Evolutionary conservation across 1,140 invertebrate species (phyloP), one percentile per base, ranked within the genome.

Genomic region (Nasonia longicornis): DNA sequence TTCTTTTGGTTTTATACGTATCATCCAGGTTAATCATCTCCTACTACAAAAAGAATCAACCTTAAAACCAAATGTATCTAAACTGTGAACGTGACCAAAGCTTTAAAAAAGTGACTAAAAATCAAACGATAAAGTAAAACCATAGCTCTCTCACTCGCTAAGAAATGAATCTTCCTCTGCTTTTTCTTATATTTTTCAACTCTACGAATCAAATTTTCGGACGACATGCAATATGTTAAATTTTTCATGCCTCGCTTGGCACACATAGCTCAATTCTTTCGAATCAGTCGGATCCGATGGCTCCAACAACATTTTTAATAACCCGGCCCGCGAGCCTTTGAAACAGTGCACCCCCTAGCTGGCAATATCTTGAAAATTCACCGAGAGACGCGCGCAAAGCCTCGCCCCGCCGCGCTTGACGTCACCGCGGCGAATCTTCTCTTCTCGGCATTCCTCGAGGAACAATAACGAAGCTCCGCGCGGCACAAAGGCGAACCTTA

Each of bases 301-400:
- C 52, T 20, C 52, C n/a, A 58, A 58, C 52, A n/a, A 58, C 52
- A n/a, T 58, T 58, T 58, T 58, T 58, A 58, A 58, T 58, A 58
- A 58, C 52, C 20, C 52, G 20, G 14, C 4, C 52, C 52, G 52
- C 52, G 20, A 58, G 52, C 52, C 52, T 58, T 58, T 58, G 52
- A 58, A 58, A 58, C 52, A n/a, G 16, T 58, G 4, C 31, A 3
- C 52, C 16, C 20, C 16, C 26, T 26, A 26, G 14, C 16, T 6
- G 12, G 52, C 52, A 58, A 58, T 58, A 58, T n/a, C 52, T 58
- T 58, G 52, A 58, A 58, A 58, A 58, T 58, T 58, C 52, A 58
- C n/a, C 52, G 52, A 58, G 52, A 58, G 20, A 14, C 52, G 52
- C 52, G 52, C 52, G 52, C 52, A 20, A n/a, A 58, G 52, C 38